Conservation (phyloP, 2,113 vertebrate genomes). For the Circaetus gallicus region DNA sequence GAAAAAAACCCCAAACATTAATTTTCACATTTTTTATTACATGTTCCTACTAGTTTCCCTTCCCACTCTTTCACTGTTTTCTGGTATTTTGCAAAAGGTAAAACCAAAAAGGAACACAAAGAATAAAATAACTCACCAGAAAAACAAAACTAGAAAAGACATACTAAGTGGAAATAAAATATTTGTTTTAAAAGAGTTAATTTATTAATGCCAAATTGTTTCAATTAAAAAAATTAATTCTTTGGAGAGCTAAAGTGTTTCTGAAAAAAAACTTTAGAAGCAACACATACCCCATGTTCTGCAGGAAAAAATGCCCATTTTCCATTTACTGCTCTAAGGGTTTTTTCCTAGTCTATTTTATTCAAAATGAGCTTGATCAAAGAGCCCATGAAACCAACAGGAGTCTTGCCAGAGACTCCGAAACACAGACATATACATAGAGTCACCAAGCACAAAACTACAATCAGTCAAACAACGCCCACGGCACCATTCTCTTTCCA, state of each 20-base stretch:
- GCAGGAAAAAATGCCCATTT: background rate
- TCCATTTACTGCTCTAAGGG: background rate
- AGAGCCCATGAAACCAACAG: background rate
- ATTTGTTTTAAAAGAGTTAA: background rate
- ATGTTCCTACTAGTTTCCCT: background rate
- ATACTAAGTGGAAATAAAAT: background rate
- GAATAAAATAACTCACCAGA: background rate
- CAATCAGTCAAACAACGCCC: background rate
- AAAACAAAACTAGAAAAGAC: background rate
- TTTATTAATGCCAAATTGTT: background rate
- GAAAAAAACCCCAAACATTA: background rate
- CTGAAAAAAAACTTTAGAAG: background rate
- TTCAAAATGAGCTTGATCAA: background rate
- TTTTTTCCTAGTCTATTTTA: background rate
- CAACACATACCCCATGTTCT: background rate
- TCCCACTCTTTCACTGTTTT: background rate
- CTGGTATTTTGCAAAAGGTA: background rate
- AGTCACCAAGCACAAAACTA: background rate
- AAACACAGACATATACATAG: background rate
- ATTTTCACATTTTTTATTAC: background rate
- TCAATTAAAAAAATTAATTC: background rate
- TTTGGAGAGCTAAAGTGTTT: background rate
- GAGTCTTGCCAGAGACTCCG: background rate
- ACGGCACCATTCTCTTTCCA: background rate
- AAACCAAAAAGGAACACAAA: background rate